Conservation (phyloP, 2,888 invertebrate genomes). For the Papilio gigon region DNA sequence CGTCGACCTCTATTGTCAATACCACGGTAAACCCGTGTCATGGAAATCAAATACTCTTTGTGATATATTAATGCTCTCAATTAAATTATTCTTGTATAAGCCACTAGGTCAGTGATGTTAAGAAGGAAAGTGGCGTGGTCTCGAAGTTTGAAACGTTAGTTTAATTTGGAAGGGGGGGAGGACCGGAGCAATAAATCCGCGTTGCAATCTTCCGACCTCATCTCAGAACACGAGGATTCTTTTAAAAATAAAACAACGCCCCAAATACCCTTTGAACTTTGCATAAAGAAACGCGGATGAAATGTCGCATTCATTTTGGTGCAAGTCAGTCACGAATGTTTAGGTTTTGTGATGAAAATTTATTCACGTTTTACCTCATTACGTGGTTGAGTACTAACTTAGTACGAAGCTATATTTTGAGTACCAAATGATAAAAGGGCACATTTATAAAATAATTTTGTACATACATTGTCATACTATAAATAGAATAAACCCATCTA, state of each 20-base stretch:
- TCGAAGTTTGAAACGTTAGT: slow-evolving; percentile 38
- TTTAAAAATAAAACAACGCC: slow-evolving; percentile 51
- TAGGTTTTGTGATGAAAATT: slow-evolving; percentile 21
- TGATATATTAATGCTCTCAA: slow-evolving; percentile 22
- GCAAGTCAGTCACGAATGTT: slow-evolving; percentile 30
- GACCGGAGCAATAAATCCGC: slow-evolving; percentile 50
- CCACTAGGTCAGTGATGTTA: slow-evolving; percentile 32
- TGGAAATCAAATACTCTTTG: slow-evolving; percentile 38
- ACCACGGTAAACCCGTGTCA: slow-evolving; percentile 34
- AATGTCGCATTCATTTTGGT: slow-evolving; percentile 28
- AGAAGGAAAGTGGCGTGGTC: slow-evolving; percentile 33
- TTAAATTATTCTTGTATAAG: slow-evolving; percentile 26
- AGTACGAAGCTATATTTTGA: not conserved
- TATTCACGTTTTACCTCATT: slow-evolving; percentile 24
- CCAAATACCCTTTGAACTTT: slow-evolving; percentile 53
- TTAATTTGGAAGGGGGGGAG: slow-evolving; percentile 32
- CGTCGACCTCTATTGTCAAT: slow-evolving; percentile 24
- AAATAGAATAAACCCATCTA: not conserved
- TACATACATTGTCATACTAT: not conserved
- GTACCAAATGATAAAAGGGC: not conserved
- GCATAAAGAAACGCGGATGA: slow-evolving; percentile 40
- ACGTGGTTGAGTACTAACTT: not conserved
- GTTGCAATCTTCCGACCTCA: slow-evolving; percentile 71
- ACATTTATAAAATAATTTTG: slow-evolving; percentile 6
- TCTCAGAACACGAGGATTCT: slow-evolving; percentile 54